Evolutionary conservation across 2,888 invertebrate genomes (phyloP), one percentile per base, ranked within the genome.

Genomic region (Auanema sp.): DNA sequence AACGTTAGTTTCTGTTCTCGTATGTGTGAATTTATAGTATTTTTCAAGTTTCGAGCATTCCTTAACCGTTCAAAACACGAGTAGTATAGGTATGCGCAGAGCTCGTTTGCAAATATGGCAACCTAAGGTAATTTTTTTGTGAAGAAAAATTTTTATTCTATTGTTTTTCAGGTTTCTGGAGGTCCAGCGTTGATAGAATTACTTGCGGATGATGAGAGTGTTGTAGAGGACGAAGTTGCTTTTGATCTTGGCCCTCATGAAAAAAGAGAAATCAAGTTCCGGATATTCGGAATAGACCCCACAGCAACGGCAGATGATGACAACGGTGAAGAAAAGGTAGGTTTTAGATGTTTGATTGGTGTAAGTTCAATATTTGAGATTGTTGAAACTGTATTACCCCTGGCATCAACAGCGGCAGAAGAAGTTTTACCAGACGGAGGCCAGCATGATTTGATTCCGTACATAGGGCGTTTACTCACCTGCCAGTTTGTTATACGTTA

Each of bases 241-340:
- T 68, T 70, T 60, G 40, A 49, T 8, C 58, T 81, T 0, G 65
- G 61, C 1, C 75, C 82, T 2, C 61, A 63, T 5, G 72, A 71
- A 47, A 58, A 64, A 10, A 68, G 64, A 41, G 71, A 75, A 25
- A 61, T 82, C 33, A 65, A 62, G n/a, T 77, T 82, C 61, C 68
- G 69, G 16, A 77, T 82, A 16, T 82, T 83, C 58, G 82, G 82
- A 51, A 78, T 82, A 33, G 82, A 83, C 66, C 80, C 82, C 53
- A 73, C 80, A 0, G 70, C 77, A 3, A 77, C 79, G 0, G 72
- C 79, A 1, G 77, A 76, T 23, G 79, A 79, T 49, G 71, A 75
- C 54, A 65, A 59, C 49, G 67, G 65, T n/a, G 69, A 70, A 41
- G 71, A 70, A 18, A 69, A 66, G 52, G 69, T 66, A 50, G 33